These are phyloP conservation scores for Heliothis peltigera DNA, from an alignment of 2,888 invertebrate species.

Conservation along the genomic window DNA sequence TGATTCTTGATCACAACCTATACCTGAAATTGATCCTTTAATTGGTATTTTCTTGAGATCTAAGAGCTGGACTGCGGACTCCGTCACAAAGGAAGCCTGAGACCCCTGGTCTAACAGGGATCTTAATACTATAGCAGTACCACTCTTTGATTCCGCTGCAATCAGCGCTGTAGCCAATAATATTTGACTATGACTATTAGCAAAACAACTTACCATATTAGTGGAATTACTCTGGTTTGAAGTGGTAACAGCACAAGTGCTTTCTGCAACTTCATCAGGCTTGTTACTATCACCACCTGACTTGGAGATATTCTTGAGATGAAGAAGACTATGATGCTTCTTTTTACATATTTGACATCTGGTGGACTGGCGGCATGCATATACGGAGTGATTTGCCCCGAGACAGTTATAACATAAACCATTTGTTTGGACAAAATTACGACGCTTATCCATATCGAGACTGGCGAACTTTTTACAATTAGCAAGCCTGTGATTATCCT, in stretches of 20 bases:
- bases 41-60: not conserved
- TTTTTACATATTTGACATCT: no score
- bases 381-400: constrained; percentile 4
- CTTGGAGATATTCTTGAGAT: no score
- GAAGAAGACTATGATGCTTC: no score
- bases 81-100: no score
- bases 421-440: constrained; percentile 20
- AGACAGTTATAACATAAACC: constrained; percentile 18
- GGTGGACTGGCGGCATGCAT: no score
- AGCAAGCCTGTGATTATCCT: constrained; percentile 7
- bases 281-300: no score
- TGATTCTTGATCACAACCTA: constrained; percentile 6
- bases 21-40: constrained; percentile 8
- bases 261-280: no score
- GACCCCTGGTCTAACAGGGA: not conserved
- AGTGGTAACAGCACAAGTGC: no score
- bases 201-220: no score
- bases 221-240: no score
- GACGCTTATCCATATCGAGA: constrained; percentile 4
- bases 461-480: constrained; percentile 15
- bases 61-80: no score
- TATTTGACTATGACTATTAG: no score
- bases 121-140: not conserved
- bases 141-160: constrained; percentile 1
- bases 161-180: not conserved